These are phyloP conservation scores for Emys orbicularis DNA, from an alignment of 2,797 vertebrate genomes.

Conservation along the genomic window DNA sequence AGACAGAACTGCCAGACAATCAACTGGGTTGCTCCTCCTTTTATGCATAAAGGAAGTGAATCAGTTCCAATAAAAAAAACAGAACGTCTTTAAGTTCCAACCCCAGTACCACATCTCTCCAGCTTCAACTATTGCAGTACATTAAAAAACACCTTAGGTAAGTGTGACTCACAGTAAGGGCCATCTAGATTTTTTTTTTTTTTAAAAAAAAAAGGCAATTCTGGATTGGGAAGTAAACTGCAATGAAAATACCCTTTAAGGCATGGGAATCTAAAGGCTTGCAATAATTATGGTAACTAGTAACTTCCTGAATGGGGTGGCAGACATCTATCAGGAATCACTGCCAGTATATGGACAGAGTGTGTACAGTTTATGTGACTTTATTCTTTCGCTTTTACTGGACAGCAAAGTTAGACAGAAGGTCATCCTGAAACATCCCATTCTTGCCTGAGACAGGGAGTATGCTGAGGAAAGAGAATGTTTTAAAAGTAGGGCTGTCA, in stretches of 20 bases:
- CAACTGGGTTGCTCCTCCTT: conserved; percentile 15
- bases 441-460: neutral
- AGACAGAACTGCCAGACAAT: neutral
- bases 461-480: neutral
- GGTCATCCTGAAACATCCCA: neutral
- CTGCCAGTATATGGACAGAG: neutral
- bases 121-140: neutral
- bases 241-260: neutral
- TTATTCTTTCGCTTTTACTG: neutral
- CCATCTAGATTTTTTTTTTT: neutral
- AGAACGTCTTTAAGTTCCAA: neutral
- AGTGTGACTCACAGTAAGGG: fast-evolving
- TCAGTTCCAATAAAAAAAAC: neutral
- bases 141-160: neutral
- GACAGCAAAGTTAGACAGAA: neutral
- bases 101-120: neutral
- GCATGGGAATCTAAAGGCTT: neutral
- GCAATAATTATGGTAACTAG: neutral
- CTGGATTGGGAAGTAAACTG: neutral
- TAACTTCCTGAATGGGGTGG: neutral
- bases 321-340: neutral
- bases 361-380: neutral
- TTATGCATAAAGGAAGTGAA: conserved; percentile 12
- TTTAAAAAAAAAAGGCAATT: neutral
- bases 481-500: neutral